Percentiles rank a stretch among this genome's conserved stretches.
These are phyloP conservation scores for Aegotheles bennettii DNA, from an alignment of 2,113 vertebrate species.

Conservation along the genomic window DNA sequence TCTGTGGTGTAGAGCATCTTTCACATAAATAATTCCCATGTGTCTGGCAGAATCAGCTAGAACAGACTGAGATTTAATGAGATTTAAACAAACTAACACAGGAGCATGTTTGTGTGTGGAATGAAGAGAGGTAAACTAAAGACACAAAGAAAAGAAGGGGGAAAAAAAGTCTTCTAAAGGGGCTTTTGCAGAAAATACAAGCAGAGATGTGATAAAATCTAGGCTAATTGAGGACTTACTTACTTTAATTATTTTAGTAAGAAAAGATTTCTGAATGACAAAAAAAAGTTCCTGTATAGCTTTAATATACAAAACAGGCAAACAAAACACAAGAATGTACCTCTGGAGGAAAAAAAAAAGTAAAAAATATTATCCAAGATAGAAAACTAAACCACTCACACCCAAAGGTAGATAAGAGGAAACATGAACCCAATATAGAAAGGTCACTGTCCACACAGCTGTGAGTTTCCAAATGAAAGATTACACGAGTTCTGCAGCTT, in stretches of 20 bases:
- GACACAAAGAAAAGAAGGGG: background rate
- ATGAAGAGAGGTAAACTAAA: background rate
- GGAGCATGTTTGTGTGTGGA: rapidly evolving
- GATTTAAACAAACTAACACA: background rate
- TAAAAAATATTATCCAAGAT: background rate
- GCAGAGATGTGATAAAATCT: background rate
- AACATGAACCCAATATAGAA: background rate
- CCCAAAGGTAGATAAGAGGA: background rate
- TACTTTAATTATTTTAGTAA: background rate
- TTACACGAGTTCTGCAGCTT: background rate
- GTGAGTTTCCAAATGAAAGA: background rate
- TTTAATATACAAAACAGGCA: background rate
- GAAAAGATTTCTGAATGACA: background rate
- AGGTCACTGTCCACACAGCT: background rate
- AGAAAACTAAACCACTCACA: background rate
- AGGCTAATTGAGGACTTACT: background rate
- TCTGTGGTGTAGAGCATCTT: background rate
- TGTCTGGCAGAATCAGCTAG: background rate
- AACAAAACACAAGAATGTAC: background rate
- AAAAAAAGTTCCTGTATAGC: background rate
- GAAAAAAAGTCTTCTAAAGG: background rate
- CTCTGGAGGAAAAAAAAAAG: too few species aligned
- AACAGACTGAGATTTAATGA: background rate
- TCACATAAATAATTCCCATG: background rate
- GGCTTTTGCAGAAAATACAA: background rate